These are phyloP conservation scores for Pyrochroa serraticornis DNA, from an alignment of 2,888 invertebrate genomes.

Conservation along the genomic window DNA sequence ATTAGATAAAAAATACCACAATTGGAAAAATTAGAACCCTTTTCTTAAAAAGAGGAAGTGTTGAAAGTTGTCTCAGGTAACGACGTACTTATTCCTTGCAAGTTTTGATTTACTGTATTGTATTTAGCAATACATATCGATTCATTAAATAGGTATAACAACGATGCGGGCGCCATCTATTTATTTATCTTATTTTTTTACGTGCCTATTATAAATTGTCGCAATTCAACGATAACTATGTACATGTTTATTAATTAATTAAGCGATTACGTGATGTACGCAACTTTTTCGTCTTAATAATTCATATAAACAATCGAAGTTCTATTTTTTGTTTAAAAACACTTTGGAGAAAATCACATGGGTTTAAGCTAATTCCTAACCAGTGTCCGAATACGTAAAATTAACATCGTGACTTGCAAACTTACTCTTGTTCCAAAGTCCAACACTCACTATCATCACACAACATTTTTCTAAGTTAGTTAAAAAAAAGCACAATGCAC, in stretches of 20 bases:
- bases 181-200: not conserved
- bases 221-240: not conserved
- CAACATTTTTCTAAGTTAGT: too few relatives aligned
- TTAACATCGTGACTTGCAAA: conserved; percentile 6
- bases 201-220: not conserved
- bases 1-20: too few relatives aligned
- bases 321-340: not conserved
- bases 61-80: too few relatives aligned
- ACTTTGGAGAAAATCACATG: not conserved
- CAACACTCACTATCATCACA: not conserved
- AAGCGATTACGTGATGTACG: not conserved
- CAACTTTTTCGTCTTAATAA: not conserved
- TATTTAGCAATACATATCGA: too few relatives aligned
- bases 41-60: too few relatives aligned
- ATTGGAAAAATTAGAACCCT: too few relatives aligned
- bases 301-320: too few relatives aligned
- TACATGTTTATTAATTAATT: not conserved
- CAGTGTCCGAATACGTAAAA: not conserved
- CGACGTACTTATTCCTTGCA: too few relatives aligned
- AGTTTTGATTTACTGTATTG: too few relatives aligned
- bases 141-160: too few relatives aligned
- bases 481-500: too few relatives aligned
- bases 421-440: conserved; percentile 8
- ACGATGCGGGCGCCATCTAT: too few relatives aligned
- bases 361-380: not conserved